Conservation (phyloP, 2,888 invertebrate species). For the Dyspetes luteomarginatus region DNA sequence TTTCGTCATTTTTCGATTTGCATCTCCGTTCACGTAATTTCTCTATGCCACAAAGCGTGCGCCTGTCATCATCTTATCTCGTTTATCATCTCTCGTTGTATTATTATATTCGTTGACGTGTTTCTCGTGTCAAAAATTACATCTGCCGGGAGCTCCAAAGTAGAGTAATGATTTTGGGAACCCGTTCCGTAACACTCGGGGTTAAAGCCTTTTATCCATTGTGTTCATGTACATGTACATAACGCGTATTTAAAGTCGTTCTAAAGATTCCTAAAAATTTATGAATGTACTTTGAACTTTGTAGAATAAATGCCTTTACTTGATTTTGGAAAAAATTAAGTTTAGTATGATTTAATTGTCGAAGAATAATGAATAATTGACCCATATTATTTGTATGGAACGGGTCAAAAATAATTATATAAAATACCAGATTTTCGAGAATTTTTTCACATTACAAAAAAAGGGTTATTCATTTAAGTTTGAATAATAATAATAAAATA, state of each 20-base stretch:
- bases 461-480: too few relatives aligned
- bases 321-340: too few relatives aligned
- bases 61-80: conserved; percentile 63
- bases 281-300: not conserved
- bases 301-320: too few relatives aligned
- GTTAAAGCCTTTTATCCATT: conserved; percentile 31
- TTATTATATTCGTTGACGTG: conserved; percentile 52
- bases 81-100: conserved; percentile 65
- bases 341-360: too few relatives aligned
- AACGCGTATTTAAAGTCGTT: not conserved
- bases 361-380: too few relatives aligned
- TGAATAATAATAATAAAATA: too few relatives aligned
- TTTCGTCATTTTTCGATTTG: conserved; percentile 34
- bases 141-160: conserved; percentile 53
- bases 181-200: conserved; percentile 53
- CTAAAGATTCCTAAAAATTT: not conserved
- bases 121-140: conserved; percentile 65
- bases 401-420: too few relatives aligned
- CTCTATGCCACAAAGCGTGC: conserved; percentile 1
- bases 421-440: too few relatives aligned
- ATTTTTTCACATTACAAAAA: too few relatives aligned
- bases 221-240: not conserved
- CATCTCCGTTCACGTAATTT: conserved; percentile 29
- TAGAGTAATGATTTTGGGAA: conserved; percentile 63
- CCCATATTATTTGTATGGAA: too few relatives aligned